Percentiles rank a stretch among this genome's conserved stretches.
Conservation (phyloP, 2,888 invertebrate genomes). For the Hirudinaria manillensis region DNA sequence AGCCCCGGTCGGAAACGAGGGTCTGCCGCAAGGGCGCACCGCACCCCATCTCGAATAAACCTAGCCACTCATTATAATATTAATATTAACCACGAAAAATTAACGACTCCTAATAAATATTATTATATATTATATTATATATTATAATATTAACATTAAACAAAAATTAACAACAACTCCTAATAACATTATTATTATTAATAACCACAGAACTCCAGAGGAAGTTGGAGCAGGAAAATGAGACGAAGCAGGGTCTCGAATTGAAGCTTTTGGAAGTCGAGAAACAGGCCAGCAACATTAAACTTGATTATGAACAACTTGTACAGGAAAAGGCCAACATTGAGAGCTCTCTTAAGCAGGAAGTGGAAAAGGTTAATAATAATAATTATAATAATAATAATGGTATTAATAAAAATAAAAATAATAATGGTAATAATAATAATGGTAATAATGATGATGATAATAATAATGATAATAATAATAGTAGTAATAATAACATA, state of each 20-base stretch:
- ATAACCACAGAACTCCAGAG: conserved; percentile 66
- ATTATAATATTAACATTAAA: no score
- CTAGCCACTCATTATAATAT: no score
- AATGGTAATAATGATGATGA: neutral
- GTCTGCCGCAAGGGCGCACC: no score
- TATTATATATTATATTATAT: no score
- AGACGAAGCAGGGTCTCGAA: conserved; percentile 77
- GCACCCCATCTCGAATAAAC: no score
- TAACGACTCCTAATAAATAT: no score
- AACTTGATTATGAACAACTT: conserved; percentile 88
- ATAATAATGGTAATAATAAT: neutral
- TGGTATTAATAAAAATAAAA: neutral
- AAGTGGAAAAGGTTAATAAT: conserved; percentile 70
- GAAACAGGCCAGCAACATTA: conserved; percentile 85
- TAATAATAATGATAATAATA: neutral
- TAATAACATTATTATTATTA: no score
- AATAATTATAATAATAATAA: neutral
- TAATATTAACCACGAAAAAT: no score
- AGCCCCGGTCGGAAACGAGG: no score
- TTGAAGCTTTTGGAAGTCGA: conserved; percentile 74
- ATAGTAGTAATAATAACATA: no score
- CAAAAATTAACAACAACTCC: no score
- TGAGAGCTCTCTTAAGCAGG: conserved; percentile 84
- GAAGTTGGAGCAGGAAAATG: conserved; percentile 84
- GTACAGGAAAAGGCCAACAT: conserved; percentile 77